phyloP scores from a whole-genome alignment of 2,888 invertebrate species.

The Trimorus sp. region DNA sequence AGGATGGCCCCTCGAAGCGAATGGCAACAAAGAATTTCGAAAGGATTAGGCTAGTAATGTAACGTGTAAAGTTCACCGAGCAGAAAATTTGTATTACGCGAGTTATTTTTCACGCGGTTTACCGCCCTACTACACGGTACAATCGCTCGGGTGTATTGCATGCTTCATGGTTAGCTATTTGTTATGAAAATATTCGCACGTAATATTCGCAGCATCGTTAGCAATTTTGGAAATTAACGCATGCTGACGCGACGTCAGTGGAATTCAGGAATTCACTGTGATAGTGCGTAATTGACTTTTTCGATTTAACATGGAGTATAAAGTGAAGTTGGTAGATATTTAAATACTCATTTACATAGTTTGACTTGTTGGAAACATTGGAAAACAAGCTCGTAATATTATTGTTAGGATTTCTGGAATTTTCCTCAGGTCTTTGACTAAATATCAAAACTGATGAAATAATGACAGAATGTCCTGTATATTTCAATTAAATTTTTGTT shows the following conservation, averaged over 20 bases:
- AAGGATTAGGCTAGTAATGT: conserved; percentile 39
- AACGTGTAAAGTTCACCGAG: conserved; percentile 33
- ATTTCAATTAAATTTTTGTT: too few relatives aligned
- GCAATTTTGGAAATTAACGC: not conserved
- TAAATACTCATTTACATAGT: too few relatives aligned
- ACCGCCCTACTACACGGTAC: not conserved
- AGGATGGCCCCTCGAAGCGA: conserved; percentile 45
- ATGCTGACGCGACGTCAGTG: not conserved
- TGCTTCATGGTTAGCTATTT: conserved; percentile 10
- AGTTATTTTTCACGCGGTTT: conserved; percentile 44
- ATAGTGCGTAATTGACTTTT: too few relatives aligned
- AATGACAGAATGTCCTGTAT: too few relatives aligned
- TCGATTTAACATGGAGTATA: too few relatives aligned
- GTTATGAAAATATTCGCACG: conserved; percentile 3
- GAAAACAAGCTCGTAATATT: too few relatives aligned
- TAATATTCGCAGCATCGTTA: not conserved
- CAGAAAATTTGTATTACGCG: conserved; percentile 39
- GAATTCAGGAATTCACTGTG: too few relatives aligned
- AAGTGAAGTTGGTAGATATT: too few relatives aligned
- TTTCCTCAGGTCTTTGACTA: too few relatives aligned
- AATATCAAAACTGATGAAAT: too few relatives aligned
- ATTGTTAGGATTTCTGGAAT: too few relatives aligned
- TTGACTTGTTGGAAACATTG: too few relatives aligned
- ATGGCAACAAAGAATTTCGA: conserved; percentile 38
- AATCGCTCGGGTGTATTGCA: conserved; percentile 8